Base-by-base conservation (phyloP, 2,797 vertebrate species). In the Loris lydekkerianus region DNA sequence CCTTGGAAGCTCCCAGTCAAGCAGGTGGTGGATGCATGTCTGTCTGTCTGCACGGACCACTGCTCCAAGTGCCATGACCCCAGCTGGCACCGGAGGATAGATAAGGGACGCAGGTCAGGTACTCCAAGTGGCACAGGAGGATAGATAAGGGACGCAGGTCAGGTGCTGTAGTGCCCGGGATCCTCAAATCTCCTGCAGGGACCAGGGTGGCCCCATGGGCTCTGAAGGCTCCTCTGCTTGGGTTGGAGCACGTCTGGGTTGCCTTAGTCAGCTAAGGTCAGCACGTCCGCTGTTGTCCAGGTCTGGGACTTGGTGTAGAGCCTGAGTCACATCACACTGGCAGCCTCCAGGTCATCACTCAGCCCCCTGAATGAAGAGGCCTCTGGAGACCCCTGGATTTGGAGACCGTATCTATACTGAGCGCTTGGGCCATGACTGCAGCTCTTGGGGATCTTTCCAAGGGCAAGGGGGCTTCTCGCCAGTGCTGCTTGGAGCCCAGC, bases 111-210 rank as follows among this genome's bases (percentile, higher is more conserved):
- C 56, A 3, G 11, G 46, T 29, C 49, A 46, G 40, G 23, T 0
- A 0, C 15, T 0, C 34, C 34, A 34, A 34, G 34, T 34, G 34
- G 34, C 34, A 34, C 34, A 34, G 34, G 34, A 34, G 34, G 29
- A 10, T 70, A 78, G 6, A 10, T 4, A 0, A 6, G 17, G 20
- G 65, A 76, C 67, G 25, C 56, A 3, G 11, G 43, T 29, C 49
- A 46, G 40, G 23, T 0, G 0, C 14, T 0, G 0, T 37, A 1
- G 11, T 3, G 29, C 63, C 80, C 40, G 2, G 65, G 86, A 29
- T 18, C n/a, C 23, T 13, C 10, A 34, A n/a, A 29, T 13, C 1
- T 0, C 40, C 34, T n/a, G 1, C 13, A 1, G 20, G 27, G 25
- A n/a, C n/a, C 11, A 4, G 37, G 75, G 27, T 18, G 40, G 49